phyloP scores from a whole-genome alignment of 2,113 vertebrate genomes.

The Apus apus region DNA sequence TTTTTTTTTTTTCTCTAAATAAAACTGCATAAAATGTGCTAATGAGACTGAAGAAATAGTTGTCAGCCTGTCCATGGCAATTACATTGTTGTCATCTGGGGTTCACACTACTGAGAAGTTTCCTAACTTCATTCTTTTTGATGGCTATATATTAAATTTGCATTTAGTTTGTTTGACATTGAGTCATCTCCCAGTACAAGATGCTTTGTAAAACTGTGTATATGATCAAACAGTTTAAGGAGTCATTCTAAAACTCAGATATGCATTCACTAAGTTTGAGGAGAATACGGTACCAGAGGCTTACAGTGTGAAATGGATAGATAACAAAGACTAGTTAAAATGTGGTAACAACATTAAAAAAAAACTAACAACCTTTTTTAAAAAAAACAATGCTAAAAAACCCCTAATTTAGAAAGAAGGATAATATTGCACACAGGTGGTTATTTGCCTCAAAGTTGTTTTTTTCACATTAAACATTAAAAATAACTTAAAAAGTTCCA shows the following conservation, averaged over 20 bases:
- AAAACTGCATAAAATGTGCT: not conserved
- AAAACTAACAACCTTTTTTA: no score
- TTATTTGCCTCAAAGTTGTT: not conserved
- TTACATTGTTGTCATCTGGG: not conserved
- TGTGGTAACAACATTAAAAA: not conserved
- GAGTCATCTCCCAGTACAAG: not conserved
- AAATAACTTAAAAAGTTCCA: not conserved
- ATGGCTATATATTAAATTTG: not conserved
- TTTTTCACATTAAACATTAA: not conserved
- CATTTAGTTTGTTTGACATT: not conserved
- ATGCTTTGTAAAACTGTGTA: not conserved
- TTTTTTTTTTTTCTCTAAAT: not conserved
- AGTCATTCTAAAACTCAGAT: not conserved
- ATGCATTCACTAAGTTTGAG: not conserved
- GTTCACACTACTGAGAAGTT: not conserved
- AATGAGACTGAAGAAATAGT: not conserved
- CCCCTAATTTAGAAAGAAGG: not conserved
- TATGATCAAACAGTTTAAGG: not conserved
- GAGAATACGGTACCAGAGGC: not conserved
- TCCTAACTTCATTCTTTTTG: not conserved
- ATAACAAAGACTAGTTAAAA: not conserved
- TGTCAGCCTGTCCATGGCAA: not conserved
- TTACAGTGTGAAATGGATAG: not conserved
- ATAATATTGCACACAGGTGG: not conserved
- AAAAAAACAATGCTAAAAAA: not conserved